Percentiles rank a stretch among this genome's conserved stretches.
phyloP scores from a whole-genome alignment of 2,888 invertebrate genomes.

The Choristoneura rosaceana region DNA sequence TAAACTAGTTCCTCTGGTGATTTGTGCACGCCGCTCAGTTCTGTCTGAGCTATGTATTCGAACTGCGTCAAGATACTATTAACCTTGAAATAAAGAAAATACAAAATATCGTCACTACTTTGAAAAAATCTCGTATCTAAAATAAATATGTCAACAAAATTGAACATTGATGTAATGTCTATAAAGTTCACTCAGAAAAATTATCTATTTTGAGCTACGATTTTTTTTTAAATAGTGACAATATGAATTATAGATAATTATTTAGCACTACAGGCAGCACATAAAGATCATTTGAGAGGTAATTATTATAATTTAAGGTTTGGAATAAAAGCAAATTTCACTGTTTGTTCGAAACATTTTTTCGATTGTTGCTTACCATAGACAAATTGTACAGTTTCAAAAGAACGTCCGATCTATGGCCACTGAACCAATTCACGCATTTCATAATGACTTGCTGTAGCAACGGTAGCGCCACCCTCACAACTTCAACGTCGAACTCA shows the following conservation, averaged over 20 bases:
- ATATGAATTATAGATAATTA: too few species aligned
- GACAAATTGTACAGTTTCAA: constrained; percentile 64
- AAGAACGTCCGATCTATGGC: constrained; percentile 64
- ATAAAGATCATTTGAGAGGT: too few species aligned
- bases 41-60: constrained; percentile 64
- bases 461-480: constrained; percentile 62
- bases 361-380: constrained; percentile 58
- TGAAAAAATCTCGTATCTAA: too few species aligned
- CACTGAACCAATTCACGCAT: constrained; percentile 66
- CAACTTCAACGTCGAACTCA: constrained; percentile 66
- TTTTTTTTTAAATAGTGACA: too few species aligned
- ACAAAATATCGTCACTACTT: too few species aligned
- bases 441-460: constrained; percentile 63
- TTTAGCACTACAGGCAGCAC: too few species aligned
- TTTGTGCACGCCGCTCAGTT: constrained; percentile 49
- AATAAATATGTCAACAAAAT: too few species aligned
- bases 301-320: too few species aligned
- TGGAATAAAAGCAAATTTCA: too few species aligned
- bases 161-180: too few species aligned
- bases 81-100: constrained; percentile 56
- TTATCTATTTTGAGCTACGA: too few species aligned
- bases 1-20: constrained; percentile 71
- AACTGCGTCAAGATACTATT: constrained; percentile 75
- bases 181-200: too few species aligned
- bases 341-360: not conserved